Conservation (phyloP, 92 coral and sea anemone genomes). For the Porites evermanni region DNA sequence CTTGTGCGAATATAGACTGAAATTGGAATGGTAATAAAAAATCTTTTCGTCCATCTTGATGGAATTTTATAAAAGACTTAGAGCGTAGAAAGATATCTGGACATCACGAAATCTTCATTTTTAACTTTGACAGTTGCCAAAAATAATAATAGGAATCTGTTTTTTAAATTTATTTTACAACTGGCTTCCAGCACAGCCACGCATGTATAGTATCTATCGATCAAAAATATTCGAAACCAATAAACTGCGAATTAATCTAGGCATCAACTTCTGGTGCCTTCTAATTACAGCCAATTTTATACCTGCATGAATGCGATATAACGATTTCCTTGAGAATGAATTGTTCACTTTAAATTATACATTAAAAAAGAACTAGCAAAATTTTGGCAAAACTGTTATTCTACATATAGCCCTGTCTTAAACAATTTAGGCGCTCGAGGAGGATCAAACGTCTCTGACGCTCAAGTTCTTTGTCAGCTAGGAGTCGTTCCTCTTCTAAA, state of each 20-base stretch:
- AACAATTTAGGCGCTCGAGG: constrained; percentile 76
- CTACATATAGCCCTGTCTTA: constrained; percentile 86
- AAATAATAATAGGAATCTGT: not conserved
- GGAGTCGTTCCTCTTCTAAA: constrained; percentile 86
- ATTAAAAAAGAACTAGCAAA: not conserved
- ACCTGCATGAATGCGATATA: not conserved
- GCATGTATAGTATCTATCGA: not conserved
- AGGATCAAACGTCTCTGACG: constrained; percentile 90
- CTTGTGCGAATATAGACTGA: not conserved
- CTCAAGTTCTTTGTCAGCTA: constrained; percentile 96
- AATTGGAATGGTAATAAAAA: not conserved
- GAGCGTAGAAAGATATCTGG: not conserved
- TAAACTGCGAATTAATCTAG: constrained; percentile 30
- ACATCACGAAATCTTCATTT: constrained; percentile 13
- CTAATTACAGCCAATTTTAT: constrained; percentile 33
- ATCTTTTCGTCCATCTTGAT: not conserved
- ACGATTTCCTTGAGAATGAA: constrained; percentile 11
- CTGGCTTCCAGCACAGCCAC: not conserved
- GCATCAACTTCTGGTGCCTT: constrained; percentile 24
- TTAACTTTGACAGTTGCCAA: constrained; percentile 12
- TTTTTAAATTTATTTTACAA: constrained; percentile 2
- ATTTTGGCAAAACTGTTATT: not conserved
- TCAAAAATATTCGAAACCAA: constrained; percentile 11
- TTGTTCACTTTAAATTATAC: not conserved
- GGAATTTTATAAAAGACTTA: constrained; percentile 32